Conservation (phyloP, 2,888 invertebrate species). For the Eurois occulta region DNA sequence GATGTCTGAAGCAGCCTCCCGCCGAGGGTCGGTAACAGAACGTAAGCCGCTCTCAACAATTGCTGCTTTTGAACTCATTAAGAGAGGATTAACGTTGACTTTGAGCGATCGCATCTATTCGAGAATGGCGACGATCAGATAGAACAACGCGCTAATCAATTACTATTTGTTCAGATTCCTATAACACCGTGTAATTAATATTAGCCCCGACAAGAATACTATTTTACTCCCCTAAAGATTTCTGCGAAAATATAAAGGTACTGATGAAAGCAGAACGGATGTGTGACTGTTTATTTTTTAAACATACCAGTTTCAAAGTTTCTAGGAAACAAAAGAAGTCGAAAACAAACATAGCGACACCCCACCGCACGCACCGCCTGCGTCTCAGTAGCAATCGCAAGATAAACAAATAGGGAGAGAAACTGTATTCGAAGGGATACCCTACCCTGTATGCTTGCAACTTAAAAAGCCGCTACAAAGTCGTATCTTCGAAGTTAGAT, state of each 20-base stretch:
- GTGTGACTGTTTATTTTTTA: constrained; percentile 52
- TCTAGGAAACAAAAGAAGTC: constrained; percentile 61
- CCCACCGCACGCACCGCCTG: constrained; percentile 60
- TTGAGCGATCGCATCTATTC: constrained; percentile 85
- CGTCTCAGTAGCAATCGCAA: constrained; percentile 63
- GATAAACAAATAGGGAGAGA: constrained; percentile 71
- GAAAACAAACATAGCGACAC: constrained; percentile 62
- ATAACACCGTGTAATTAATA: constrained; percentile 73
- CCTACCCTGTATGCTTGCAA: constrained; percentile 68
- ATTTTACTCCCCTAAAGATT: constrained; percentile 7
- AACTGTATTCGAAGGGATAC: constrained; percentile 67
- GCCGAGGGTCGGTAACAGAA: constrained; percentile 67
- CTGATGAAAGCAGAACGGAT: constrained; percentile 41
- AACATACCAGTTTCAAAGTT: constrained; percentile 44
- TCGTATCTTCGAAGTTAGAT: constrained; percentile 79
- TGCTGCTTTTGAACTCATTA: constrained; percentile 88
- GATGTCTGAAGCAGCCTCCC: constrained; percentile 48
- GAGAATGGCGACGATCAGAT: constrained; percentile 77
- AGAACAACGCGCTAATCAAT: constrained; percentile 80
- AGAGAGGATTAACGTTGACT: constrained; percentile 86
- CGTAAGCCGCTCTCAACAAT: constrained; percentile 79
- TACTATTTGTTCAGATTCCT: constrained; percentile 77
- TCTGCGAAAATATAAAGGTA: constrained; percentile 44
- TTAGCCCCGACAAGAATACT: constrained; percentile 41
- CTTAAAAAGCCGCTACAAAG: constrained; percentile 78